phyloP scores from a whole-genome alignment of 2,888 invertebrate species.

The Drosophila anomalipes region DNA sequence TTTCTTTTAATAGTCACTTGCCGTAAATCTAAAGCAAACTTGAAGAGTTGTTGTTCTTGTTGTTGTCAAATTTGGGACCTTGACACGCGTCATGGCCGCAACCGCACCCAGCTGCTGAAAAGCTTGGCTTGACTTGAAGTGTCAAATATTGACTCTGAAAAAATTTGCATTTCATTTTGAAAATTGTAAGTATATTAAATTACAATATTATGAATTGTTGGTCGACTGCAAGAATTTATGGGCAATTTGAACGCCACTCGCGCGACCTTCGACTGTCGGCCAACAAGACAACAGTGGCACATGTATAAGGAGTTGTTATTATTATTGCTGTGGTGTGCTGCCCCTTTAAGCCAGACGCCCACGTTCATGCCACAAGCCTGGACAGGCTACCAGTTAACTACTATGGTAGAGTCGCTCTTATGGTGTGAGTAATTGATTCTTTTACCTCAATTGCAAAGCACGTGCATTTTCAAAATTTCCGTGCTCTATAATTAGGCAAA shows the following conservation, averaged over 20 bases:
- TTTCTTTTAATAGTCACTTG: conserved; percentile 11
- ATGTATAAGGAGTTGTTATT: conserved; percentile 15
- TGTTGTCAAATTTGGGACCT: conserved; percentile 34
- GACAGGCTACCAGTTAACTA: conserved; percentile 20
- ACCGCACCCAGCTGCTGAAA: conserved; percentile 4
- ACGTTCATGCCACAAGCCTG: conserved; percentile 8
- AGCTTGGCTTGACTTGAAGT: conserved; percentile 9
- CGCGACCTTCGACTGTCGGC: conserved; percentile 59
- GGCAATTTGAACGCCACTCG: conserved; percentile 12
- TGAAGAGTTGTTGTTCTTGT: conserved; percentile 33
- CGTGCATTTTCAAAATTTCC: not conserved
- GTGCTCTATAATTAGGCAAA: conserved; percentile 9
- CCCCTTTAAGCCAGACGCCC: conserved; percentile 12
- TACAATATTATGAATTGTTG: conserved; percentile 51
- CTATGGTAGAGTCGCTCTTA: conserved; percentile 2
- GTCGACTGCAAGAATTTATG: conserved; percentile 1
- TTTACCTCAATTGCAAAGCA: conserved; percentile 10
- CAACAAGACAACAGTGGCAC: conserved; percentile 18
- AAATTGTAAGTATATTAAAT: conserved; percentile 53
- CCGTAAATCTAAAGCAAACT: conserved; percentile 50
- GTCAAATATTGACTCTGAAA: conserved; percentile 68
- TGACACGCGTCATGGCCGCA: conserved; percentile 23
- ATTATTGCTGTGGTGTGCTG: conserved; percentile 4
- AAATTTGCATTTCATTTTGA: conserved; percentile 62
- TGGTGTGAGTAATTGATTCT: conserved; percentile 63